Evolutionary conservation across 1,140 invertebrate genomes (phyloP).

Genomic region (Bacillus rossius): DNA sequence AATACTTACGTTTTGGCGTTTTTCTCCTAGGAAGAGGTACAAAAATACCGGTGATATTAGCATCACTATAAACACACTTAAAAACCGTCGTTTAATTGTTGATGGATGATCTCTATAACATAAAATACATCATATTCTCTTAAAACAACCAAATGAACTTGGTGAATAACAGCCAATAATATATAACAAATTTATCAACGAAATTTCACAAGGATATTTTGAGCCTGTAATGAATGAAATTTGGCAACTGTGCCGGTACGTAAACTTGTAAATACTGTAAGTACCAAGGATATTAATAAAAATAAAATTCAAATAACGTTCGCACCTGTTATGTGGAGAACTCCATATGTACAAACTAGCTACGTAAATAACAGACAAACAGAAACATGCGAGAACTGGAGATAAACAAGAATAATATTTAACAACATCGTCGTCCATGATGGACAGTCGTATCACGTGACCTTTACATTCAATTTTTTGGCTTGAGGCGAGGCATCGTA

Average conservation of each 20-base stretch:
- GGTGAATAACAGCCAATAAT: background rate
- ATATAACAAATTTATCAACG: background rate
- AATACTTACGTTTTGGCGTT: constrained; percentile 49
- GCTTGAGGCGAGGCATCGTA: constrained; percentile 3
- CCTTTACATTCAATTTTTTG: background rate
- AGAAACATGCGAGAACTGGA: constrained; percentile 50
- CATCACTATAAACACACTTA: constrained; percentile 77
- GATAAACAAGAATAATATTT: constrained; percentile 20
- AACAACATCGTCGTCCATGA: constrained; percentile 38
- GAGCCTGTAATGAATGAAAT: background rate
- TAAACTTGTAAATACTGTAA: background rate
- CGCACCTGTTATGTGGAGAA: constrained; percentile 61
- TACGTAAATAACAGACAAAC: constrained; percentile 69
- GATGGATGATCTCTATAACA: constrained; percentile 75
- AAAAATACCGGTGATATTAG: constrained; percentile 71
- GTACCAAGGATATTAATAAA: too few species aligned
- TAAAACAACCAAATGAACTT: background rate
- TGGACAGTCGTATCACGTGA: constrained; percentile 35
- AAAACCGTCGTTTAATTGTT: constrained; percentile 83
- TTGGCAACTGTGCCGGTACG: too few species aligned
- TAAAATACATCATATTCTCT: constrained; percentile 21
- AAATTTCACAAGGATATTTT: background rate
- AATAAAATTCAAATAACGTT: constrained; percentile 19
- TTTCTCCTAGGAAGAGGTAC: constrained; percentile 56
- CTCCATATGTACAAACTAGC: constrained; percentile 81